Conservation (phyloP, 2,888 invertebrate genomes). For the Agrotis clavis region DNA sequence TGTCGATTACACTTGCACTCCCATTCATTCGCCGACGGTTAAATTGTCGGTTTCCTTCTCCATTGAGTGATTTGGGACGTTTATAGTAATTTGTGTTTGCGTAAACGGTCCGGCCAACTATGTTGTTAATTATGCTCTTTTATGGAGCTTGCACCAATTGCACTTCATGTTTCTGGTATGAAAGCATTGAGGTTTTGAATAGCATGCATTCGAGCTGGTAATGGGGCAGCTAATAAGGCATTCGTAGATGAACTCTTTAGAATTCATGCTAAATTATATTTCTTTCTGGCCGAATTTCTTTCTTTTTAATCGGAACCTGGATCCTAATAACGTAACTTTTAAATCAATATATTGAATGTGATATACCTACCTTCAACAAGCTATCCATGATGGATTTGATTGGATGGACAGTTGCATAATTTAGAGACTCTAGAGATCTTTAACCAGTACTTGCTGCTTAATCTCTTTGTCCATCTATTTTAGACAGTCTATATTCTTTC, state of each 20-base stretch:
- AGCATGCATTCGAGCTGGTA: background rate
- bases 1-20: slow-evolving; percentile 57
- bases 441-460: background rate
- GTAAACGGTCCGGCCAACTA: slow-evolving; percentile 18
- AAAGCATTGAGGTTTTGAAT: background rate
- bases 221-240: background rate
- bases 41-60: slow-evolving; percentile 60
- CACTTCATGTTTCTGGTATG: background rate
- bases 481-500: background rate
- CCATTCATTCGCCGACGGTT: slow-evolving; percentile 37
- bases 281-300: background rate
- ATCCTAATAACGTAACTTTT: too few relatives aligned
- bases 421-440: too few relatives aligned
- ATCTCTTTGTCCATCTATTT: background rate
- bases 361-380: too few relatives aligned
- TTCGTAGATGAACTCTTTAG: too few relatives aligned
- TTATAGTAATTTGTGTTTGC: slow-evolving; percentile 39
- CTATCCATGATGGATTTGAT: too few relatives aligned
- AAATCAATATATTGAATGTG: too few relatives aligned
- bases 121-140: slow-evolving; percentile 26
- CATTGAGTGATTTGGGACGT: slow-evolving; percentile 47
- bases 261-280: background rate
- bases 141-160: slow-evolving; percentile 4
- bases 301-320: too few relatives aligned
- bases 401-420: too few relatives aligned